These are phyloP conservation scores for Naso thynnoides DNA, from an alignment of 2,797 vertebrate species.

Conservation along the genomic window DNA sequence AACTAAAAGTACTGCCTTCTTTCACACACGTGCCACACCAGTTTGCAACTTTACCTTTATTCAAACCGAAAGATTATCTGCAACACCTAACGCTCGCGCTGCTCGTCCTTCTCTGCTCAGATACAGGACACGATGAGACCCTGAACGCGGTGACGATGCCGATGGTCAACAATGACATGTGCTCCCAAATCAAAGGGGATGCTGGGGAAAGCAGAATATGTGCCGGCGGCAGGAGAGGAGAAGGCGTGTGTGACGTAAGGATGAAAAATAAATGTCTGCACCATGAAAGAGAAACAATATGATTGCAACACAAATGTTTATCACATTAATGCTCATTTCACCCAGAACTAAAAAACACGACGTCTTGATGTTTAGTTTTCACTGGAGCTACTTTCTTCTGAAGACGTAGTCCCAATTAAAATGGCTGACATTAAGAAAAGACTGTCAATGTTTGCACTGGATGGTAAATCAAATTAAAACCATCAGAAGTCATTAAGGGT, in stretches of 20 bases:
- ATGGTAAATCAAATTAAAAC: neutral
- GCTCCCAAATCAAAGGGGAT: slow-evolving; percentile 90
- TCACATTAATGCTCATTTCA: neutral
- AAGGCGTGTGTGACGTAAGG: slow-evolving; percentile 95
- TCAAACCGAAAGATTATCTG: neutral
- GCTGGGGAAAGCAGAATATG: slow-evolving; percentile 94
- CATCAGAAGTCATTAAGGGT: neutral
- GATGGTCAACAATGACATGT: slow-evolving; percentile 92
- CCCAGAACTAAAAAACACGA: neutral
- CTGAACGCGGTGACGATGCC: slow-evolving; percentile 91
- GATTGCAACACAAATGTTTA: too few species aligned
- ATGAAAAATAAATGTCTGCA: neutral
- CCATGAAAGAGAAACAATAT: neutral
- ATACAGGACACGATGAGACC: slow-evolving; percentile 87
- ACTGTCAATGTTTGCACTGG: too few species aligned
- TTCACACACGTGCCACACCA: slow-evolving; percentile 18
- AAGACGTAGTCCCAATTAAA: neutral
- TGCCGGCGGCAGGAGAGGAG: slow-evolving; percentile 90
- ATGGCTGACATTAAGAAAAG: neutral
- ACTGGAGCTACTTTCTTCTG: neutral
- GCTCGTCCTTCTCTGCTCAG: slow-evolving; percentile 72
- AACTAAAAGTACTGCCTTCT: slow-evolving; percentile 91
- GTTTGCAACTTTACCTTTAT: neutral
- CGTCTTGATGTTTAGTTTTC: neutral
- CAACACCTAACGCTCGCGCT: neutral